Percentiles rank a stretch among this genome's conserved stretches.
These are phyloP conservation scores for Copidosoma aretas DNA, from an alignment of 2,888 invertebrate genomes.

Conservation along the genomic window DNA sequence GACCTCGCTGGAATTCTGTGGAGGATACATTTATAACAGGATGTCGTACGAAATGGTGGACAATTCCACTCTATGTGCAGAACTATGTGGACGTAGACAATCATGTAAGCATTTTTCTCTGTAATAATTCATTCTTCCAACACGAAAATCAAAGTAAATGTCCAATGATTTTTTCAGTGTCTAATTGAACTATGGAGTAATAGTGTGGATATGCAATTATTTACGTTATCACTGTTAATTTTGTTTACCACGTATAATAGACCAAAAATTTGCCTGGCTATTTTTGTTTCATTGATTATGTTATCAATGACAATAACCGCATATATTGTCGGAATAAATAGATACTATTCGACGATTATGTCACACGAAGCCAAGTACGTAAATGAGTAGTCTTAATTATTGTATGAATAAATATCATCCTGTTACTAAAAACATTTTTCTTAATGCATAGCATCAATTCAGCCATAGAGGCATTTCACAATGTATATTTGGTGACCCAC, in stretches of 20 bases:
- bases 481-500: conserved; percentile 34
- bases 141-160: neutral
- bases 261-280: conserved; percentile 29
- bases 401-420: neutral
- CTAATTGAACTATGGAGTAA: neutral
- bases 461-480: neutral
- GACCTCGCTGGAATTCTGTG: conserved; percentile 59
- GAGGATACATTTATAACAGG: conserved; percentile 43
- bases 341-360: neutral
- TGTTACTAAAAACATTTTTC: neutral
- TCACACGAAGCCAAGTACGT: neutral
- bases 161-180: neutral
- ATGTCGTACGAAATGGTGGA: conserved; percentile 65
- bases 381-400: neutral
- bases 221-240: neutral
- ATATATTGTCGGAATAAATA: neutral
- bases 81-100: conserved; percentile 62
- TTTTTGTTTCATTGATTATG: neutral
- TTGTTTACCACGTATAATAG: neutral
- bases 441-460: neutral
- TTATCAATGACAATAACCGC: neutral
- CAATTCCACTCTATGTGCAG: conserved; percentile 64
- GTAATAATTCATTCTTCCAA: neutral
- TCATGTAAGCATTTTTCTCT: conserved; percentile 49
- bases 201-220: neutral